Base-by-base conservation (phyloP, 2,888 invertebrate species). In the Drosophila borealis region DNA sequence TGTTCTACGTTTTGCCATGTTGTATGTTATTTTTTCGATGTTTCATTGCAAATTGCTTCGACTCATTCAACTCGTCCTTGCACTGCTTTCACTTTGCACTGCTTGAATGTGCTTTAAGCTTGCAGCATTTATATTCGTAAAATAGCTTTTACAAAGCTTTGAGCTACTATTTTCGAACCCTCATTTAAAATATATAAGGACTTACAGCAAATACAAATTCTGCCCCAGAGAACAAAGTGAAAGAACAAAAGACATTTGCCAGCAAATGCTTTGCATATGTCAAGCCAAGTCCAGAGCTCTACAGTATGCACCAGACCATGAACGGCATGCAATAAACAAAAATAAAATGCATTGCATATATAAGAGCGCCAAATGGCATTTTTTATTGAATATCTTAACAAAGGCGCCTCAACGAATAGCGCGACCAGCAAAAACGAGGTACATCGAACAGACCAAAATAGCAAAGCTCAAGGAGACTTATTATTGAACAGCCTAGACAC, bases 401-500 rank as follows among this genome's bases (percentile, higher is more conserved):
- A 44, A 65, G 17, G 19, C 70, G 56, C 21, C 41, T 53, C 9
- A 42, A 29, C 2, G n/a, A 11, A 54, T 29, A 60, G 17, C 34
- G 56, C 14, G 11, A 21, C 54, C 61, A 70, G 25, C 54, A 77
- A 29, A 84, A 84, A 14, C 70, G 71, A 0, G 91, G 91, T n/a
- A 91, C 61, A 60, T 90, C 88, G 21, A 90, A 41, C 5, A 84
- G 36, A 2, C 78, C 53, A 60, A 91, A 93, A 70, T 93, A 93
- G 3, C 92, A 37, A 13, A 93, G 68, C 78, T 93, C 93, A 8
- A 92, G 89, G 6, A 90, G 84, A 72, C 93, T 93, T 50, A 93
- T 85, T 6, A 93, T 74, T 1, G 93, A 93, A 41, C 93, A 93
- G 19, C 93, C 93, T 29, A 93, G 78, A 70, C 93, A 93, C 10